Conservation (phyloP, 2,113 vertebrate genomes). For the Phrynocephalus versicolor region DNA sequence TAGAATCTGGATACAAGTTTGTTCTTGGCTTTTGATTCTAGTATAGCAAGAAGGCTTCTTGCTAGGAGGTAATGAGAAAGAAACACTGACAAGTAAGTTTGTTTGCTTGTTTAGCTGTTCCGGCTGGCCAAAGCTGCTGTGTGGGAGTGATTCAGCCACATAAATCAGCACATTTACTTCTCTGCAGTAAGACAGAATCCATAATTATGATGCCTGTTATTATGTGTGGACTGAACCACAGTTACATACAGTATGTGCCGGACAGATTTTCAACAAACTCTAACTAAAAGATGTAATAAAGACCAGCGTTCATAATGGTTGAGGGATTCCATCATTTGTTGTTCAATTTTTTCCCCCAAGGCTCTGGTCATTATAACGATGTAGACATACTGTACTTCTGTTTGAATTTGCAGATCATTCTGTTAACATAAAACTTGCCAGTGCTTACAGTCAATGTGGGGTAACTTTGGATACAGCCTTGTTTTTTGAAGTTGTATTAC, state of each 20-base stretch:
- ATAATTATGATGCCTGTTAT: neutral
- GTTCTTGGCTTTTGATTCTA: neutral
- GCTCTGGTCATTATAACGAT: neutral
- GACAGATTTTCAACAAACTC: neutral
- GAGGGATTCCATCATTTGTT: no score
- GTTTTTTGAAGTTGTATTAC: conserved; percentile 50
- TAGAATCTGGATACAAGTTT: neutral
- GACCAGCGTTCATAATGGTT: no score
- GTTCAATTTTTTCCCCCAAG: neutral
- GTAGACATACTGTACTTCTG: neutral
- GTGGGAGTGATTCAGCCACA: neutral
- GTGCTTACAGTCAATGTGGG: conserved; percentile 12
- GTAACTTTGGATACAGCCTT: conserved; percentile 42
- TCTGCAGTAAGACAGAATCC: neutral
- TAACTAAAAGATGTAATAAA: neutral
- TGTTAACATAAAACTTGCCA: conserved; percentile 45
- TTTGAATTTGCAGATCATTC: neutral
- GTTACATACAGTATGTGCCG: neutral
- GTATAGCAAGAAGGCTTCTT: neutral
- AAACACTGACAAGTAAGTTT: neutral
- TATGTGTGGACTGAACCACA: neutral
- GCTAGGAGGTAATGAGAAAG: neutral
- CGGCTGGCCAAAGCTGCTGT: neutral
- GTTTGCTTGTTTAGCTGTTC: neutral
- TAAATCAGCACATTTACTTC: neutral